Evolutionary conservation across 1,140 invertebrate genomes (phyloP).

Genomic region (Leguminivora glycinivorella): DNA sequence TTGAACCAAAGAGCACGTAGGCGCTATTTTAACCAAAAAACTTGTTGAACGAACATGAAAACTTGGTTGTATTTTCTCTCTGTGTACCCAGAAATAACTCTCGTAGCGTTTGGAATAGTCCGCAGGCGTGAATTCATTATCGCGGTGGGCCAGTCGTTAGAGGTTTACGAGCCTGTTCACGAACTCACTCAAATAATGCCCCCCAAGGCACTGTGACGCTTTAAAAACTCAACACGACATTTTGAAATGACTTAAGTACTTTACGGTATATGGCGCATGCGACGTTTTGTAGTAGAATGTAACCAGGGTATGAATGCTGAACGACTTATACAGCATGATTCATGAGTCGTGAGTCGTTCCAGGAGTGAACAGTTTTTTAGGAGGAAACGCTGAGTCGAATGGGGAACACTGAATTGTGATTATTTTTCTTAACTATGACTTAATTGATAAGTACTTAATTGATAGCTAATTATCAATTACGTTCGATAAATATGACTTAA

Average conservation of each 20-base stretch:
- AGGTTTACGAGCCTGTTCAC: constrained; percentile 68
- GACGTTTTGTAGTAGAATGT: background rate
- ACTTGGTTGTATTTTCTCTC: too few relatives aligned
- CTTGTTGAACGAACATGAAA: too few relatives aligned
- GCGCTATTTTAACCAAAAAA: too few relatives aligned
- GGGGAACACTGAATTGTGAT: too few relatives aligned
- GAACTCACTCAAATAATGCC: constrained; percentile 72
- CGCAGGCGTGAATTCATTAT: constrained; percentile 68
- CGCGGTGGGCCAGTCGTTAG: constrained; percentile 71
- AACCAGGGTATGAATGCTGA: background rate
- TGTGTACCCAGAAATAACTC: background rate
- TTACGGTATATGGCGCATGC: background rate
- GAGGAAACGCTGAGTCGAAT: too few relatives aligned
- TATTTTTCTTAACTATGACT: too few relatives aligned
- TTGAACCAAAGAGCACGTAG: too few relatives aligned
- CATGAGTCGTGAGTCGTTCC: too few relatives aligned
- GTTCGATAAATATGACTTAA: too few relatives aligned
- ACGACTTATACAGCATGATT: background rate
- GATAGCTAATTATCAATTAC: too few relatives aligned
- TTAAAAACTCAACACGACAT: constrained; percentile 30
- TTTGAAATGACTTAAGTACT: background rate
- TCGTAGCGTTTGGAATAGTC: constrained; percentile 48
- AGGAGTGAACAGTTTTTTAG: too few relatives aligned
- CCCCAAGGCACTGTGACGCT: constrained; percentile 53
- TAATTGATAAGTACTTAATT: too few relatives aligned